Evolutionary conservation across 2,113 vertebrate genomes (phyloP), one percentile per base, ranked within the genome.

Genomic region (Aviceda subcristata): DNA sequence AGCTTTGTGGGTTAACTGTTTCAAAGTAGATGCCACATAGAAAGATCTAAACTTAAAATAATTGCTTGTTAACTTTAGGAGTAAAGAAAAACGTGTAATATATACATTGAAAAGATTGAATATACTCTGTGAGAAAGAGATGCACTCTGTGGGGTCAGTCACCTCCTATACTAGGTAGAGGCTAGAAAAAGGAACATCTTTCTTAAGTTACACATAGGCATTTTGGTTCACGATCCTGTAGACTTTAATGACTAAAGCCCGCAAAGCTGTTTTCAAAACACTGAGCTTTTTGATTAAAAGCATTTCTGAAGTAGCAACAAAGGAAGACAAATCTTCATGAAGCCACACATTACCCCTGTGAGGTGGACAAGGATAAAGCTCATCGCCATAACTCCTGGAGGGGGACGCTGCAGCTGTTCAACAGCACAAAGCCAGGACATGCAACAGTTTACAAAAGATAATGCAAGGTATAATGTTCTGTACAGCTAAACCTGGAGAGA

Each of bases 71-170:
- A 81, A 69, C 23, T 60, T 67, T 14, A 68, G 27, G 27, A 78
- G 21, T 56, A 81, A 91, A 68, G 20, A 50, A 76, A 82, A 82
- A 8, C 2, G 2, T 21, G 29, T 39, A 48, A 48, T 46, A 56
- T 2, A 15, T 45, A 12, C 14, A 66, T 41, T 0, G 0, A 75
- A 73, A 87, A 68, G 10, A 60, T 1, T 48, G 5, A 48, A 56
- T 36, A 39, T 60, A 20, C 15, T 57, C 71, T 56, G 71, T 13
- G 11, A 92, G 34, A 64, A 63, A 78, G 27, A 82, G 24, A 46
- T 19, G 18, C 12, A 3, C 7, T 39, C 27, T 11, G 7, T 30
- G 51, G 15, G 4, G 20, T 78, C 69, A 67, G 26, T 60, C 53
- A 63, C 9, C 74, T 75, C 48, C 13, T 50, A 8, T 9, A 20